These are phyloP conservation scores for Agriopis aurantiaria DNA, from an alignment of 2,888 invertebrate genomes.

Conservation along the genomic window DNA sequence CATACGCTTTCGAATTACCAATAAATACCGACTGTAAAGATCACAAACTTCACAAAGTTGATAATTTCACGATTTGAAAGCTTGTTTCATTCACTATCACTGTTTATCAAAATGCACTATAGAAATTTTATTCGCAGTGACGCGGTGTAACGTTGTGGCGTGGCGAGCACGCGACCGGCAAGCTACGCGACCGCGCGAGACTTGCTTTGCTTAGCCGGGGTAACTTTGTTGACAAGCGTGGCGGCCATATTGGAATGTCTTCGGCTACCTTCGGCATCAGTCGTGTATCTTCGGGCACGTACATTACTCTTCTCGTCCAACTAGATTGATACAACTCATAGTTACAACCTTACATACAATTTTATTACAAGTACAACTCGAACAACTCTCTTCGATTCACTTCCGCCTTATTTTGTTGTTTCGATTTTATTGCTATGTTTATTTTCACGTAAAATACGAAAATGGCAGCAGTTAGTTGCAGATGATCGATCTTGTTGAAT, in stretches of 20 bases:
- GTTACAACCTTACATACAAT: conserved; percentile 28
- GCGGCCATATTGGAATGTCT: conserved; percentile 75
- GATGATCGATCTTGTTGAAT: too few relatives aligned
- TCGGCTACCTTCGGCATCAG: conserved; percentile 67
- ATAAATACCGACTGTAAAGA: conserved; percentile 40
- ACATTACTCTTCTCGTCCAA: conserved; percentile 44
- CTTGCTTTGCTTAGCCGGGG: conserved; percentile 49
- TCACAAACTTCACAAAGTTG: conserved; percentile 44
- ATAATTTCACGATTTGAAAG: conserved; percentile 28
- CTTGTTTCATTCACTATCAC: conserved; percentile 55
- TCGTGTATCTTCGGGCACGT: conserved; percentile 60
- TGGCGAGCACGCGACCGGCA: conserved; percentile 65
- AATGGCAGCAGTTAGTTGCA: too few relatives aligned
- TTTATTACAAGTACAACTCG: too few relatives aligned
- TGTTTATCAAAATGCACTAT: conserved; percentile 59
- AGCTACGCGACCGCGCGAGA: conserved; percentile 54
- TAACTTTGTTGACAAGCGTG: conserved; percentile 84
- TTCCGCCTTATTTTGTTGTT: conserved; percentile 22
- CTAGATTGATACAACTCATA: conserved; percentile 44
- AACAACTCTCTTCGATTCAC: conserved; percentile 42
- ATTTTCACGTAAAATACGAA: too few relatives aligned
- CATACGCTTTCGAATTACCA: conserved; percentile 49
- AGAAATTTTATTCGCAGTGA: conserved; percentile 54
- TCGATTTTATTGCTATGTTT: too few relatives aligned
- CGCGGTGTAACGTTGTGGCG: conserved; percentile 36